A percentile compares a stretch with the other conserved stretches of the same genome.
These are phyloP conservation scores for Oophaga sylvatica DNA, from an alignment of 2,797 vertebrate genomes.

Conservation along the genomic window DNA sequence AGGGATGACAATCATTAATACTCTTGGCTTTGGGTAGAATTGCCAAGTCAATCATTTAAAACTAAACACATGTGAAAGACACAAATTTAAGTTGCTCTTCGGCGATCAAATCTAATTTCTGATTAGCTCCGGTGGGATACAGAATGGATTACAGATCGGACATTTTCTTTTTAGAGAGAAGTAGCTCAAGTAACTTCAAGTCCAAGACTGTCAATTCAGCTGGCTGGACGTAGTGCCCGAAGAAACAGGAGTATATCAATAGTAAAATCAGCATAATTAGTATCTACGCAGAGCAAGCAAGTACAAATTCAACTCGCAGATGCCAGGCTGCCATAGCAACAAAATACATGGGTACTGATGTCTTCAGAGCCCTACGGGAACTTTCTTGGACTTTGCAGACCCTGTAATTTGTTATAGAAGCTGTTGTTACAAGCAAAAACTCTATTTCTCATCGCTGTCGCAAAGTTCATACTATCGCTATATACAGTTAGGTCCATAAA, in stretches of 20 bases:
- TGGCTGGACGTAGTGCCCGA: too few species aligned
- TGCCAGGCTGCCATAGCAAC: constrained; percentile 31
- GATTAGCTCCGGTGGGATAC: neutral
- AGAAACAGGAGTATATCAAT: neutral
- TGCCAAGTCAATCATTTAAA: neutral
- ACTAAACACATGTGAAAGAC: neutral
- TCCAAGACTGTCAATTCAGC: neutral
- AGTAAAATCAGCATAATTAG: neutral
- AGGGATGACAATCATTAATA: neutral
- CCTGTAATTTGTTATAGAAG: neutral
- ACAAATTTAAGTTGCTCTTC: neutral
- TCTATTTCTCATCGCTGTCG: neutral
- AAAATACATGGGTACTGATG: neutral
- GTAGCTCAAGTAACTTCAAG: neutral
- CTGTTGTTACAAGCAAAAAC: neutral
- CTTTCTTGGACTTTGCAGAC: constrained; percentile 14
- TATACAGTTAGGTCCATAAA: neutral
- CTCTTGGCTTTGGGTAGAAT: neutral
- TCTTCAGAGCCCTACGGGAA: neutral
- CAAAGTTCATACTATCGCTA: neutral
- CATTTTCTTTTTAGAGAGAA: neutral
- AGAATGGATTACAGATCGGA: neutral
- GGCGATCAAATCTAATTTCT: neutral
- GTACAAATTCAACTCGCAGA: neutral
- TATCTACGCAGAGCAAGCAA: neutral